These are phyloP conservation scores for Copidosoma floridanum DNA, from an alignment of 1,140 invertebrate species.

Conservation along the genomic window DNA sequence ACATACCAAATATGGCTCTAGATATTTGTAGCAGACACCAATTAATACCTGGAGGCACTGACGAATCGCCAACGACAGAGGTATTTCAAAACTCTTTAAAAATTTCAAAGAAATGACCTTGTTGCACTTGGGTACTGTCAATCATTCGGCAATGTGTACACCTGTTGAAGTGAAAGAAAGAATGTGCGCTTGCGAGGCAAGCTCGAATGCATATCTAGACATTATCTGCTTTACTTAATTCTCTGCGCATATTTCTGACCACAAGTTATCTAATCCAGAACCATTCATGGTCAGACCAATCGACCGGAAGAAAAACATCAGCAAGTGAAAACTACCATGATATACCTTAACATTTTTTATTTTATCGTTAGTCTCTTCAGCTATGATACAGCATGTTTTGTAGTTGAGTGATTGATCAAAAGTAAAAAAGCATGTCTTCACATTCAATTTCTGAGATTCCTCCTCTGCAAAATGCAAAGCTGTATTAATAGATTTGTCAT, in stretches of 20 bases:
- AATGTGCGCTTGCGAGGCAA: no score
- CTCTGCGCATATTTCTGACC: conserved; percentile 39
- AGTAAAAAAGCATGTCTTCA: conserved; percentile 38
- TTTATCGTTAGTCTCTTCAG: not conserved
- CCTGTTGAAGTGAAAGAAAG: no score
- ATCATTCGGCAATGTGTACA: no score
- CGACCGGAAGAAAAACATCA: conserved; percentile 48
- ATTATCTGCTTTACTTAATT: conserved; percentile 43
- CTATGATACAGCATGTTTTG: conserved; percentile 33
- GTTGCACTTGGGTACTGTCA: no score
- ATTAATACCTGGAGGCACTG: no score
- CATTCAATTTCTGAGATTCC: conserved; percentile 22
- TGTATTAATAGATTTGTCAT: conserved; percentile 29
- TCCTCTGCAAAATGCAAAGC: conserved; percentile 14
- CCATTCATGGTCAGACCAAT: conserved; percentile 51
- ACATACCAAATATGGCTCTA: no score
- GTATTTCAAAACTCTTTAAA: no score
- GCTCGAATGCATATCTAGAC: no score
- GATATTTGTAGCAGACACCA: no score
- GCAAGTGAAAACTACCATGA: conserved; percentile 40
- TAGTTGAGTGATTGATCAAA: conserved; percentile 38
- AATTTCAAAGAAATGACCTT: no score
- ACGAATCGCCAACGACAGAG: no score
- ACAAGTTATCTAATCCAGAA: conserved; percentile 45
- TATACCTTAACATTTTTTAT: conserved; percentile 30